These are phyloP conservation scores for Rhadina sibilatrix DNA, from an alignment of 2,113 vertebrate genomes.

Conservation along the genomic window DNA sequence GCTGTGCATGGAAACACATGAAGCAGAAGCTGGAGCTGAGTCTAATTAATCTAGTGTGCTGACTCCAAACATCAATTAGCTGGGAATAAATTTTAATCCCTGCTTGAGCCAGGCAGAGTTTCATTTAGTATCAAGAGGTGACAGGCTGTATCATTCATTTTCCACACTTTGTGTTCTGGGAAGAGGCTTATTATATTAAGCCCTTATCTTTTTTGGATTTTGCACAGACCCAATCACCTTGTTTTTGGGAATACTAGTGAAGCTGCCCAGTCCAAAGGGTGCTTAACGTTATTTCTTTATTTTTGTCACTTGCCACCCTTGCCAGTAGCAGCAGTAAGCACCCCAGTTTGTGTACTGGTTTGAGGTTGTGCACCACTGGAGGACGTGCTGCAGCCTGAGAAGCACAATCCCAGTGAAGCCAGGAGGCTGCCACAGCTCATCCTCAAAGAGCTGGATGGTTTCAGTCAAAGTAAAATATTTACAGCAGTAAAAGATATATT, in stretches of 20 bases:
- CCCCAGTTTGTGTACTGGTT: not conserved
- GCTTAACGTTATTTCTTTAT: not conserved
- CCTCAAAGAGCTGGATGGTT: not conserved
- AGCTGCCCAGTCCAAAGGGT: not conserved
- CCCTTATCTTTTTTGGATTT: conserved; percentile 3
- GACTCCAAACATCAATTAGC: conserved; percentile 54
- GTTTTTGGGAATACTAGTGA: not conserved
- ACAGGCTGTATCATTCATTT: conserved; percentile 15
- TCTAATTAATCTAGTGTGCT: not conserved
- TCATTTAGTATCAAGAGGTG: conserved; percentile 41
- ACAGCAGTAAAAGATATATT: not conserved
- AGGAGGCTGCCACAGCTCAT: not conserved
- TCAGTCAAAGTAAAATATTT: not conserved
- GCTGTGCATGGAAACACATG: not conserved
- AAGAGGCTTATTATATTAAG: not conserved
- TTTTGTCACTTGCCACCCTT: not conserved
- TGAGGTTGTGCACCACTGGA: not conserved
- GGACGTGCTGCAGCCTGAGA: not conserved
- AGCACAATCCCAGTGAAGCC: not conserved
- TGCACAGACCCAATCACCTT: not conserved
- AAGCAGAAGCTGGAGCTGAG: conserved; percentile 18
- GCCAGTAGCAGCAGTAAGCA: not conserved
- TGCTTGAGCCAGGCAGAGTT: not conserved
- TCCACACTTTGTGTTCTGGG: not conserved
- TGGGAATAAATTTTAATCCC: conserved; percentile 48